Evolutionary conservation across 2,888 invertebrate species (phyloP).

Genomic region (Hypomecis punctinalis): DNA sequence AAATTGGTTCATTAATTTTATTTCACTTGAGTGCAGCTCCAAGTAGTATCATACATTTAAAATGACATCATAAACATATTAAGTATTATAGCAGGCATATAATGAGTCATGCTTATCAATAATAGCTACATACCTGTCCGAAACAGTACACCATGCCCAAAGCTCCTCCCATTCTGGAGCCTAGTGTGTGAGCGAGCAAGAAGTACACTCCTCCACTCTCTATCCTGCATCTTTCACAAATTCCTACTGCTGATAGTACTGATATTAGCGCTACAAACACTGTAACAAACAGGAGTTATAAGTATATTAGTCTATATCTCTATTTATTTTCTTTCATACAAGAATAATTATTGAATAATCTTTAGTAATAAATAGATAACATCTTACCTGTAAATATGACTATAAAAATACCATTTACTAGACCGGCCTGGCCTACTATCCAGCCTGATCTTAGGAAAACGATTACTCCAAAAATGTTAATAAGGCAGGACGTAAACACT

Average conservation of each 20-base stretch:
- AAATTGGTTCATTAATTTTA: neutral
- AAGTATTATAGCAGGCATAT: constrained; percentile 2
- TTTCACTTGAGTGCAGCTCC: neutral
- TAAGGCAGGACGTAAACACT: constrained; percentile 98
- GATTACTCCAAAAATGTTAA: constrained; percentile 99
- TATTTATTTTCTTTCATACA: too few relatives aligned
- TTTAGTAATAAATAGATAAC: neutral
- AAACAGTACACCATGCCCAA: constrained; percentile 97
- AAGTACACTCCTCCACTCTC: constrained; percentile 99
- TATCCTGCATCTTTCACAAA: constrained; percentile 97
- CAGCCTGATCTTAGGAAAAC: constrained; percentile 98
- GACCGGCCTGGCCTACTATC: constrained; percentile 97
- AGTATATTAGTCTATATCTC: neutral
- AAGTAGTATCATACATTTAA: neutral
- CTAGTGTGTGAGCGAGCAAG: constrained; percentile 96
- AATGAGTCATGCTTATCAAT: constrained; percentile 14
- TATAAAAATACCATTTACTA: constrained; percentile 91
- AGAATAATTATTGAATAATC: too few relatives aligned
- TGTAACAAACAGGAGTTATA: constrained; percentile 51
- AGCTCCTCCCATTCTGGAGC: constrained; percentile 96
- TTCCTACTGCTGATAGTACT: constrained; percentile 97
- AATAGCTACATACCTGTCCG: constrained; percentile 89
- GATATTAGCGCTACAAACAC: constrained; percentile 96
- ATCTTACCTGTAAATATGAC: constrained; percentile 90
- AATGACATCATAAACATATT: constrained; percentile 1